These are phyloP conservation scores for Ammospiza caudacuta DNA, from an alignment of 2,113 vertebrate species.

Conservation along the genomic window DNA sequence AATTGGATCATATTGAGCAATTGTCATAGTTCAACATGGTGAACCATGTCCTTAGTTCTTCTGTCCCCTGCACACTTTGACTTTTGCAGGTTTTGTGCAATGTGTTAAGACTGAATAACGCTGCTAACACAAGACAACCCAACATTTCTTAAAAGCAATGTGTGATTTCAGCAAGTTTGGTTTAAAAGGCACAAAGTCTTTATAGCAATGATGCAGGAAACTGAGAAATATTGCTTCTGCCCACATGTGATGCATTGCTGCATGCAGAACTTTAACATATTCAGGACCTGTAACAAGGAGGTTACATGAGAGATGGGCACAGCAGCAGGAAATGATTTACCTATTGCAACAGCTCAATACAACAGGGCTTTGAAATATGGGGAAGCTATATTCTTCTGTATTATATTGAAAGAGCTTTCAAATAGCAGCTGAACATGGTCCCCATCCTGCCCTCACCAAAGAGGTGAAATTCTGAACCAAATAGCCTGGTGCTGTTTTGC, in stretches of 20 bases:
- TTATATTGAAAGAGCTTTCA: not conserved
- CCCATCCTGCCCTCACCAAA: not conserved
- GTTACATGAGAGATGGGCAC: not conserved
- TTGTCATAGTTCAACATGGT: not conserved
- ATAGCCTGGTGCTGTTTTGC: not conserved
- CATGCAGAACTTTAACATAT: not conserved
- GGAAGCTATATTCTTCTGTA: not conserved
- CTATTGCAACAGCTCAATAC: not conserved
- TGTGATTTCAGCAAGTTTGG: not conserved
- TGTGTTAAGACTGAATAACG: not conserved
- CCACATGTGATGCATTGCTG: rapidly evolving
- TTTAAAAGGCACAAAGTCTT: not conserved
- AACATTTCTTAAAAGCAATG: not conserved
- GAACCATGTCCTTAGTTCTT: not conserved
- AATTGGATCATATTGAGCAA: not conserved
- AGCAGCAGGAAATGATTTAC: not conserved
- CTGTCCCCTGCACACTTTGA: not conserved
- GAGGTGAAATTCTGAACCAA: not conserved
- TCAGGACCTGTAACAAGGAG: not conserved
- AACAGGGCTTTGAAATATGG: not conserved
- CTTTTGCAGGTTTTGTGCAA: not conserved
- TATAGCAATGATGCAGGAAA: not conserved
- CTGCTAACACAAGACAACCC: not conserved
- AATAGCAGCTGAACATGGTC: not conserved
- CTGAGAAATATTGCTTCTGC: not conserved